Evolutionary conservation across 2,888 invertebrate genomes (phyloP), one percentile per base, ranked within the genome.

Genomic region (Neoitamus cyanurus): DNA sequence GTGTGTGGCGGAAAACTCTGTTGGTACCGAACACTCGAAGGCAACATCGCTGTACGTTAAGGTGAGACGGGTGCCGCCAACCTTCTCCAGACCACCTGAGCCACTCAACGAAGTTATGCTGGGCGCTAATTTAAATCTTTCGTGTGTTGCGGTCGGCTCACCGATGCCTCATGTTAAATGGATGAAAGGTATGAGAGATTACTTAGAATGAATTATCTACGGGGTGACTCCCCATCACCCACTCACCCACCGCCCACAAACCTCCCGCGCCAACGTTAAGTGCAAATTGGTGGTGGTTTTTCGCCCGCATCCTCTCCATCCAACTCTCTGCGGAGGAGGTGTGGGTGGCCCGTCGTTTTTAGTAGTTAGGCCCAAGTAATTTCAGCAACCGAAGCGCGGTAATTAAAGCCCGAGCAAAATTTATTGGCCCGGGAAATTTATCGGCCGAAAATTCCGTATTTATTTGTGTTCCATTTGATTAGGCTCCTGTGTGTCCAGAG

Each of bases 131-230:
- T 93, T 99, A 88, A 99, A 97, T 90, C 92, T 99, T 87, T 98
- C 98, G 84, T 99, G 99, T 91, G 98, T 98, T 84, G 99, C 99
- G 9, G 97, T 97, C 36, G 99, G 99, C 25, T 97, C 99, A 0
- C 99, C 99, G 5, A 98, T 99, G 98, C 99, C 99, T 1, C 95
- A 95, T 88, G 98, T 99, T 83, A 98, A 97, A 92, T 97, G 97
- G 97, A 94, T 96, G 87, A 96, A 96, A 92, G 97, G 94, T 93
- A 88, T 77, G 72, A 83, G 70, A 69, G 42, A 75, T 75, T 58
- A 80, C 80, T 58, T 48, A 58, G 36, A 68, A 80, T 80, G 80
- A 68, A 37, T 58, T 68, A 48, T 42, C 31, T 75, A 42, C 34
- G 42, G 75, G 36, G 6, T 73, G 42, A 58, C 9, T 20, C 48